Percentiles rank a stretch among this genome's conserved stretches.
Evolutionary conservation across 2,888 invertebrate genomes (phyloP).

Genomic region (Troides helena): DNA sequence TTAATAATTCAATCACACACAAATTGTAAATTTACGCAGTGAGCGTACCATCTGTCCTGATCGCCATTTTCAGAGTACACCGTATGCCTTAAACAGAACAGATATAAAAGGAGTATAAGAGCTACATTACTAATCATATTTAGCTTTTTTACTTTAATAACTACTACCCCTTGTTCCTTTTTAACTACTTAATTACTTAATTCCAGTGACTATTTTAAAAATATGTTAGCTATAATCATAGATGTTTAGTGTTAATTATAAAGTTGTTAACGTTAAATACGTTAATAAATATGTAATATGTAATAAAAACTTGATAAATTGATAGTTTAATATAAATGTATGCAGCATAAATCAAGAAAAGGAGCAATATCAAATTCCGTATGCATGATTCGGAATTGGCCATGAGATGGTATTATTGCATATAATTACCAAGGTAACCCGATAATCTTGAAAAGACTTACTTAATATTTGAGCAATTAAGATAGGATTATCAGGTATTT

Average conservation of each 20-base stretch:
- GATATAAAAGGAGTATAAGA: background rate
- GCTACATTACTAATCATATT: no score
- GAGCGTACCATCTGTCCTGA: conserved; percentile 20
- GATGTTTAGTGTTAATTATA: conserved; percentile 1
- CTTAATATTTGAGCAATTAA: conserved; percentile 24
- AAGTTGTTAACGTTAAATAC: background rate
- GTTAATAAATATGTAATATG: background rate
- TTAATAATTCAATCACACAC: conserved; percentile 31
- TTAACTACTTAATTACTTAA: no score
- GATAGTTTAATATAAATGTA: conserved; percentile 4
- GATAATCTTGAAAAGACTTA: conserved; percentile 11
- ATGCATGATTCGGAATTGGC: conserved; percentile 11
- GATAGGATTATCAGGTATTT: conserved; percentile 25
- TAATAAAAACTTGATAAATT: conserved; percentile 7
- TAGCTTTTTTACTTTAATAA: no score
- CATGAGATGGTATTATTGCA: conserved; percentile 24
- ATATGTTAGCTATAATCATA: background rate
- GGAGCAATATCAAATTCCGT: conserved; percentile 9
- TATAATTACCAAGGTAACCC: conserved; percentile 19
- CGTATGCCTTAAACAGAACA: background rate
- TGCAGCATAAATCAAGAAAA: conserved; percentile 15
- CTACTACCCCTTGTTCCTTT: no score
- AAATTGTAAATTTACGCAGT: conserved; percentile 26
- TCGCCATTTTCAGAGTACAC: background rate
- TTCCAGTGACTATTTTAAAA: background rate